Base-by-base conservation (phyloP, 2,888 invertebrate genomes). In the Idaea straminata region DNA sequence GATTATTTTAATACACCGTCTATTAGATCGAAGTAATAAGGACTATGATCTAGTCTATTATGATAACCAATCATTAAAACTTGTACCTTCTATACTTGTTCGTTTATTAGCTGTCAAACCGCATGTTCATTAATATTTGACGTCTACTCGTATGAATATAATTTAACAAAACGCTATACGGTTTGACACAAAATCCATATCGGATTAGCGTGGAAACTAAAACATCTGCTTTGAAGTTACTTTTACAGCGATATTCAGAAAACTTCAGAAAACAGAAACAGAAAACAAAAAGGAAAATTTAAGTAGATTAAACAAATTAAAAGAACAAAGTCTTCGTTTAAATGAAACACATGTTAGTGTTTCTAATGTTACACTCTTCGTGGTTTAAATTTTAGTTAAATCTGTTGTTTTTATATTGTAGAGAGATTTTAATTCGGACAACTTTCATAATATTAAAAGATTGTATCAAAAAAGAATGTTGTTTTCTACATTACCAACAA, bases 171-270 rank as follows among this genome's bases (percentile, higher is more conserved):
- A 62, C n/a, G 58, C 61, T 38, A 64, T 61, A 16, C 34, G 10
- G 47, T 61, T 35, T 47, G 10, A 65, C 57, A 69, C 60, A 57
- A 70, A 63, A 70, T 72, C 65, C 34, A 62, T 62, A 69, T 71
- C 69, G 68, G 69, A 69, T 65, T 66, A 65, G 61, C 66, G 74
- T 80, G 80, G 75, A 76, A 79, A 79, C 69, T 59, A 35, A 35
- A 69, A 72, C 78, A 79, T 69, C 73, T 77, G 25, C 58, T 61
- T 63, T 58, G 62, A 64, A 65, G 63, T 66, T 58, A 57, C 60
- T 58, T 69, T 68, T 59, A 59, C 59, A 62, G 36, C 59, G 57
- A 66, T 68, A 66, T 62, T 67, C 62, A 63, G 63, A 66, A 68
- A 66, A 68, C 64, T 69, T 64, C 63, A 64, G 61, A 47, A 64